phyloP scores from a whole-genome alignment of 2,797 vertebrate genomes.

The Pantherophis alleghaniensis region DNA sequence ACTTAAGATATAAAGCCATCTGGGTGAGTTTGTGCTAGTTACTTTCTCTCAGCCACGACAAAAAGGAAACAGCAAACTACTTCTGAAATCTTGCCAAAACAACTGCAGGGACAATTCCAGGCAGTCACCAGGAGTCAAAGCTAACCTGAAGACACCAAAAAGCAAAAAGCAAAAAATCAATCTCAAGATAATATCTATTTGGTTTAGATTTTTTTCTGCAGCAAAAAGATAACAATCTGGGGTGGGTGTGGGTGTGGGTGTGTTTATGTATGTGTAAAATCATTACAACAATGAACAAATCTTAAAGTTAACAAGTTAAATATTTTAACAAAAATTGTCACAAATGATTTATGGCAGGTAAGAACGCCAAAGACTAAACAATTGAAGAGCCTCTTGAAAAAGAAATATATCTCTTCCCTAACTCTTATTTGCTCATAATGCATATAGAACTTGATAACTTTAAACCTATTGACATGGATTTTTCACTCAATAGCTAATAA shows the following conservation, averaged over 20 bases:
- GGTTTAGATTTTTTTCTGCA: background rate
- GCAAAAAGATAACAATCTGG: background rate
- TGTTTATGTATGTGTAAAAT: background rate
- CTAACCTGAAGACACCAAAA: background rate
- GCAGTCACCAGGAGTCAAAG: background rate
- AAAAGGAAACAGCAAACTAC: background rate
- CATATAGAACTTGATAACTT: background rate
- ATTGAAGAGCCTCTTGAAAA: background rate
- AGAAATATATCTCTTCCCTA: background rate
- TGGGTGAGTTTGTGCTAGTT: background rate
- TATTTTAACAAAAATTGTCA: background rate
- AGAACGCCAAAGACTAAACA: background rate
- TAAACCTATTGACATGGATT: background rate
- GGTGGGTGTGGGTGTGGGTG: too few relatives aligned
- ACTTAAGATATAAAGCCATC: background rate
- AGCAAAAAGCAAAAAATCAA: background rate
- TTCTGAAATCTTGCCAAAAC: background rate
- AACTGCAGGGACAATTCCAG: background rate
- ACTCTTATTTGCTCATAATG: background rate
- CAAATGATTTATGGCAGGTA: background rate
- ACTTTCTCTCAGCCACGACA: background rate
- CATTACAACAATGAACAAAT: background rate
- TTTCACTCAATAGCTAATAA: background rate
- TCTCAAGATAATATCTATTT: background rate
- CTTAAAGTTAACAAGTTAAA: background rate